phyloP scores from a whole-genome alignment of 2,797 vertebrate species.

The Enteromius radiatus region DNA sequence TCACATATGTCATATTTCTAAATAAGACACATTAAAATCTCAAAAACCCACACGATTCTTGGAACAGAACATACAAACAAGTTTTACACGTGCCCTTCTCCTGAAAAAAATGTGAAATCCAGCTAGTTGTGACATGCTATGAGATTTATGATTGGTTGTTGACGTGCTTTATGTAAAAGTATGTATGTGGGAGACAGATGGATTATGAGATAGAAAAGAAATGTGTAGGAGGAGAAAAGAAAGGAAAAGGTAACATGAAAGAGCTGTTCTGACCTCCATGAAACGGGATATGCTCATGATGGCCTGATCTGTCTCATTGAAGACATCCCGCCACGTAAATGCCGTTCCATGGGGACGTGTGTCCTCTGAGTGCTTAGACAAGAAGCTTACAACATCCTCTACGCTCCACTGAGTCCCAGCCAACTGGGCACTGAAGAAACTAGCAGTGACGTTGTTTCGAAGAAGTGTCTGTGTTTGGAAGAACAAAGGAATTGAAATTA shows the following conservation, averaged over 20 bases:
- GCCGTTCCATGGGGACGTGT: conserved; percentile 62
- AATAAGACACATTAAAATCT: background rate
- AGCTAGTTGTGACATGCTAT: background rate
- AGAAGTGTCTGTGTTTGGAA: conserved; percentile 73
- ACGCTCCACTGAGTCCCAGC: conserved; percentile 77
- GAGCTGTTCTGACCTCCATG: conserved; percentile 81
- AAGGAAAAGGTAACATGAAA: conserved; percentile 22
- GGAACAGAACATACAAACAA: background rate
- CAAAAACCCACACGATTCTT: background rate
- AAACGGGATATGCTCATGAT: conserved; percentile 80
- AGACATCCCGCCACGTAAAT: conserved; percentile 84
- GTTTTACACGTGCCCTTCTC: background rate
- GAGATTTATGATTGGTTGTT: background rate
- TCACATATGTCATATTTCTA: conserved; percentile 13
- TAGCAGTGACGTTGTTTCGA: conserved; percentile 72
- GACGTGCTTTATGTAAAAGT: background rate
- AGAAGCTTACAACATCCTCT: conserved; percentile 77
- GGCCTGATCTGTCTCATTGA: conserved; percentile 83
- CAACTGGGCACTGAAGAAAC: conserved; percentile 74
- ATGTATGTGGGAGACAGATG: conserved; percentile 19
- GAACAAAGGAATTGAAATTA: conserved; percentile 31
- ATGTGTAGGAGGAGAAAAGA: conserved; percentile 11
- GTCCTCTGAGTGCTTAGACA: conserved; percentile 80
- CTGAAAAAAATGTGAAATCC: background rate
- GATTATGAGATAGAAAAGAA: conserved; percentile 24